Percentiles rank a stretch among this genome's conserved stretches.
phyloP scores from a whole-genome alignment of 2,888 invertebrate genomes.

The Ornithoptera priamus region DNA sequence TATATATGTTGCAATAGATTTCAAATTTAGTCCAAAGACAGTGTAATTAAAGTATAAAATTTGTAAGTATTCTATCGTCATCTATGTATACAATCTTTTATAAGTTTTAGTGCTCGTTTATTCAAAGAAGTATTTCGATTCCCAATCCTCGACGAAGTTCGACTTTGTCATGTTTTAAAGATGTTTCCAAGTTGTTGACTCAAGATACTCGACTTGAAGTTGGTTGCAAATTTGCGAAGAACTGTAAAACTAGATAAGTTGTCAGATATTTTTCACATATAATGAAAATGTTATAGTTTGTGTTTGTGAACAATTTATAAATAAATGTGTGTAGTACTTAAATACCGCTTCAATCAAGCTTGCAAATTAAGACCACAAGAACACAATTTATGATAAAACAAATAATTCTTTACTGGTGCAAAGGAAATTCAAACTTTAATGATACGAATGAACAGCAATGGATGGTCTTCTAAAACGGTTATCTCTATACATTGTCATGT shows the following conservation, averaged over 20 bases:
- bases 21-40: not conserved
- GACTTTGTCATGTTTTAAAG: constrained; percentile 22
- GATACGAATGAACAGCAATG: no score
- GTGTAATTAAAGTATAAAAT: not conserved
- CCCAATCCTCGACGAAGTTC: constrained; percentile 13
- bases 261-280: not conserved
- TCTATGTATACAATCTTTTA: not conserved
- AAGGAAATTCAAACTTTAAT: not conserved
- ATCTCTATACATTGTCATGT: not conserved
- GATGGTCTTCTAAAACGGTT: not conserved
- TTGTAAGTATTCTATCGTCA: not conserved
- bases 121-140: constrained; percentile 14
- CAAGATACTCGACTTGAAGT: constrained; percentile 18
- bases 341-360: not conserved
- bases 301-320: no score
- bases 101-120: constrained; percentile 10
- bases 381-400: not conserved
- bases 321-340: not conserved
- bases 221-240: constrained; percentile 17
- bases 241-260: constrained; percentile 16
- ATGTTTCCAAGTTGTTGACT: constrained; percentile 18
- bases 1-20: no score
- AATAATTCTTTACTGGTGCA: not conserved
- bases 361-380: not conserved
- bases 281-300: not conserved